Conservation (phyloP, 2,113 vertebrate species). For the Tricholaema leucomelas region DNA sequence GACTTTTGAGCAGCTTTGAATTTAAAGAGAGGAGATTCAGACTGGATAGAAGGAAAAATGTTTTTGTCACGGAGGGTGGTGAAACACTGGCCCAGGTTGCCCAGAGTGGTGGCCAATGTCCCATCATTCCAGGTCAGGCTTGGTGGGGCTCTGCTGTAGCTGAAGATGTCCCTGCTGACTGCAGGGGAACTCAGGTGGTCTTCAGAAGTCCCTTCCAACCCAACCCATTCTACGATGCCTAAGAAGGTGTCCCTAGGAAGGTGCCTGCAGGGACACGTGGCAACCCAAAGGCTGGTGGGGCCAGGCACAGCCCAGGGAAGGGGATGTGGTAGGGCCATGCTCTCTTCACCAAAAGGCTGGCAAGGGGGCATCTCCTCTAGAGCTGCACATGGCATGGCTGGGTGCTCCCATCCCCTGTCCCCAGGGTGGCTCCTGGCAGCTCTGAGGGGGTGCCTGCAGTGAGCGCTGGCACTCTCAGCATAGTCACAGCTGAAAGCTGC, state of each 20-base stretch:
- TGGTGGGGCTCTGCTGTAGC: not conserved
- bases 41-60: not conserved
- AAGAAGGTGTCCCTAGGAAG: not conserved
- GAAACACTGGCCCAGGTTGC: not conserved
- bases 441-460: not conserved
- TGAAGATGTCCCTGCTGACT: not conserved
- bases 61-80: not conserved
- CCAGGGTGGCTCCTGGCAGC: not conserved
- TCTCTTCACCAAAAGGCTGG: not conserved
- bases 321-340: not conserved
- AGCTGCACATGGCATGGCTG: fast-evolving
- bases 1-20: not conserved
- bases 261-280: not conserved
- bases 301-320: not conserved
- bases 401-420: not conserved
- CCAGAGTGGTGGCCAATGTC: not conserved
- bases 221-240: not conserved
- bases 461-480: not conserved
- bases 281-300: not conserved
- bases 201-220: not conserved
- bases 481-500: not conserved
- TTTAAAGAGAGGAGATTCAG: not conserved
- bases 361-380: not conserved
- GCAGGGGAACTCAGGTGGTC: not conserved
- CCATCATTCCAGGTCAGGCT: not conserved